Percentiles rank a stretch among this genome's conserved stretches.
Evolutionary conservation across 1,140 invertebrate genomes (phyloP).

Genomic region (Lucilia cuprina): DNA sequence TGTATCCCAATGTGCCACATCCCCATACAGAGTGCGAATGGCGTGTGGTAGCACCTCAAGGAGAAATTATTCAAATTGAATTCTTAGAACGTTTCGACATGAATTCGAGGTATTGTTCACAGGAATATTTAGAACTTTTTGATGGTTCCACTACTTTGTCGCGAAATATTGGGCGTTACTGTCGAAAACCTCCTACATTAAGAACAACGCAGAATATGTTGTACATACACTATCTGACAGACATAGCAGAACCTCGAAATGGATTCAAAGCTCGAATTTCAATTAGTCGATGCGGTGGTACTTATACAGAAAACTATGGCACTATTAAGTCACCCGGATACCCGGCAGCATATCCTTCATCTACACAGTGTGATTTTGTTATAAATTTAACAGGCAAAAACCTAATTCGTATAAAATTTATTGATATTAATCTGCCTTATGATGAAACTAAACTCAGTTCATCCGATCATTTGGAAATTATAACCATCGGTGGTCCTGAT

Average conservation of each 20-base stretch:
- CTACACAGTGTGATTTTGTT: slow-evolving; percentile 69
- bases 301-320: slow-evolving; percentile 49
- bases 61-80: slow-evolving; percentile 74
- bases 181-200: slow-evolving; percentile 68
- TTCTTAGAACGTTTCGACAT: slow-evolving; percentile 79
- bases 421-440: slow-evolving; percentile 64
- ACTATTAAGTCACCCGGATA: slow-evolving; percentile 69
- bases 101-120: slow-evolving; percentile 65
- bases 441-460: slow-evolving; percentile 38
- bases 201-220: slow-evolving; percentile 67
- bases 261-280: slow-evolving; percentile 80
- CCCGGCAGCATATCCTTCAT: slow-evolving; percentile 63
- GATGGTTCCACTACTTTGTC: slow-evolving; percentile 78
- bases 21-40: slow-evolving; percentile 83
- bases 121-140: slow-evolving; percentile 76
- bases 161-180: slow-evolving; percentile 69
- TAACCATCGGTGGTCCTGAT: slow-evolving; percentile 38
- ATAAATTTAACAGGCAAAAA: slow-evolving; percentile 65
- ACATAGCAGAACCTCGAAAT: slow-evolving; percentile 71
- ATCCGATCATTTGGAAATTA: slow-evolving; percentile 47
- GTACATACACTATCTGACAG: slow-evolving; percentile 77
- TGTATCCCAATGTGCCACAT: slow-evolving; percentile 79
- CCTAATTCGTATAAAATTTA: slow-evolving; percentile 66
- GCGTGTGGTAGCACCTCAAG: slow-evolving; percentile 73
- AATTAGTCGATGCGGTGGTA: slow-evolving; percentile 71